Percentiles rank a stretch among this genome's conserved stretches.
Conservation (phyloP, 1,140 invertebrate species). For the Drosophila grimshawi region DNA sequence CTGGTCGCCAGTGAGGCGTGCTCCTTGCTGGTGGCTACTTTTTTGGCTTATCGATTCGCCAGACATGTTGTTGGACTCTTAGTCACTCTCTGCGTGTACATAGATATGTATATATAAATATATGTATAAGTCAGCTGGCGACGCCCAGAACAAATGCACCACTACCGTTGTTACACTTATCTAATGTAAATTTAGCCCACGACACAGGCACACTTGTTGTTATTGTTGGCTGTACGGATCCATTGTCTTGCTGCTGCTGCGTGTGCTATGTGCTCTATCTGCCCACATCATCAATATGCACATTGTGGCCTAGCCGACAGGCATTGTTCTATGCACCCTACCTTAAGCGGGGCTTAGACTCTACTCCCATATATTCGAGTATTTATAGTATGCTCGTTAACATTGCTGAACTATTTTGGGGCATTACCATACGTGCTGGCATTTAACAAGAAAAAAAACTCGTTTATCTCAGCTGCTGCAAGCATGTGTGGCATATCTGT, state of each 20-base stretch:
- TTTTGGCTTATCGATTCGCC: conserved; percentile 52
- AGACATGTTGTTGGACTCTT: conserved; percentile 36
- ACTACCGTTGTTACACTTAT: conserved; percentile 46
- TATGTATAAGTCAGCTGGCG: conserved; percentile 37
- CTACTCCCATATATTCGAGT: conserved; percentile 1
- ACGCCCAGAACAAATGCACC: conserved; percentile 41
- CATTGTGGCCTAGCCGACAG: conserved; percentile 17
- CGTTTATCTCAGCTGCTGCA: not conserved
- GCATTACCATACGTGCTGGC: not conserved
- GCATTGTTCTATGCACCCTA: conserved; percentile 12
- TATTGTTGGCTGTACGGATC: conserved; percentile 38
- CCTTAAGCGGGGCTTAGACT: not conserved
- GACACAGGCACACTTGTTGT: conserved; percentile 37
- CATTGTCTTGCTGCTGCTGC: conserved; percentile 15
- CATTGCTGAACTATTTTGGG: conserved; percentile 3
- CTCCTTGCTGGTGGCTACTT: conserved; percentile 47
- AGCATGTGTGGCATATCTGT: not conserved
- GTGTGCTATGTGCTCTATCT: conserved; percentile 27
- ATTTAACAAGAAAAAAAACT: conserved; percentile 1
- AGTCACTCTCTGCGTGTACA: conserved; percentile 17
- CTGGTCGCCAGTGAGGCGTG: conserved; percentile 43
- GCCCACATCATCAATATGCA: conserved; percentile 30
- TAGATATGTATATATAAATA: not conserved
- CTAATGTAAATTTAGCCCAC: conserved; percentile 36
- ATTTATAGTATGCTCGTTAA: conserved; percentile 25